Base-by-base conservation (phyloP, 2,888 invertebrate species). In the Yponomeuta malinellus region DNA sequence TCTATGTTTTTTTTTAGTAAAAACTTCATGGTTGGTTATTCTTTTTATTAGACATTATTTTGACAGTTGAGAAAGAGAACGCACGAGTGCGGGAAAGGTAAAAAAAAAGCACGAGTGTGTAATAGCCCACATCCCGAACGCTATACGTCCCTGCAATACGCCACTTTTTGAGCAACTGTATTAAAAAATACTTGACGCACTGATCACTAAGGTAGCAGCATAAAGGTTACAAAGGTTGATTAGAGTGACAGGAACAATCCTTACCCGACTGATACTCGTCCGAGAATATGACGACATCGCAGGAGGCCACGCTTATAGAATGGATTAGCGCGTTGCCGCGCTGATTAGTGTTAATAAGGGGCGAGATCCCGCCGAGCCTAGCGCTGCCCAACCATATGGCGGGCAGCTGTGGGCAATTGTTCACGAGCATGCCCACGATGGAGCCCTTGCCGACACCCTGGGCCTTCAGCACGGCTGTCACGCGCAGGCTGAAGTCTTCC, bases 291-390 rank as follows among this genome's bases (percentile, higher is more conserved):
- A 99, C 89, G 0, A 96, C 96, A 78, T 96, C 96, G 77, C 98
- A 96, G 74, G 96, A 95, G 0, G 97, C 97, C 6, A 98, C 95
- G 37, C 93, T 95, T 69, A 99, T 95, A 72, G 98, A 98, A 88
- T 99, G 99, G 70, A 96, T 86, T 8, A 99, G 92, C 0, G 98
- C 95, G 63, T 94, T 94, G 72, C 96, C 95, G 69, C 96, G 93
- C 76, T 98, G 94, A 87, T 99, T 99, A 70, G 97, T 97, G 85
- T 99, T 99, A 77, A 99, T 97, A 63, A 99, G 93, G 0, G 99
- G 98, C 0, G 96, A 93, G 63, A 98, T 94, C 0, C 96, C 94
- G 1, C 98, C 97, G 2, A 97, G 89, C 85, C 99, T 98, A 2
- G 97, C 96, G 71, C 98, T 93, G 0, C 99, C 99, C 74, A 99